phyloP scores from a whole-genome alignment of 2,888 invertebrate species.

The Amphipoea lucens region DNA sequence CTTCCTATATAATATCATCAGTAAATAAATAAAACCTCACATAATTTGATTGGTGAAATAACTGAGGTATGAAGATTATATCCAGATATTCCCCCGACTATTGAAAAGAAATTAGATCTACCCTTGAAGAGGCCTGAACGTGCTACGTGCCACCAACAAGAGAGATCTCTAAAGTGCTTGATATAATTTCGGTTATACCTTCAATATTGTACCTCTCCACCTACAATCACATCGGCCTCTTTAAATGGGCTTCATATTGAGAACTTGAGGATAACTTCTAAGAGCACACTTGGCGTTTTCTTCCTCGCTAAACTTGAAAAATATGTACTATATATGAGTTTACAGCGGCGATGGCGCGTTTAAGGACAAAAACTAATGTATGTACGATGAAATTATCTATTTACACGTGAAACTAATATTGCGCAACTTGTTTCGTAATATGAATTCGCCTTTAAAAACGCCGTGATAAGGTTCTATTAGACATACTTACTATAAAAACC shows the following conservation, averaged over 20 bases:
- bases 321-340: neutral
- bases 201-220: neutral
- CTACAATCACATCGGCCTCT: neutral
- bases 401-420: neutral
- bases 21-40: neutral
- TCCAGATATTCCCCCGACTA: conserved; percentile 12
- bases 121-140: conserved; percentile 28
- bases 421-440: neutral
- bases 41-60: neutral
- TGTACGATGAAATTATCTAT: neutral
- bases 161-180: conserved; percentile 18
- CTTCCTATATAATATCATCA: neutral
- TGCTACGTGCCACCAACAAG: conserved; percentile 19
- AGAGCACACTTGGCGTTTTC: neutral
- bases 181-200: conserved; percentile 20
- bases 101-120: conserved; percentile 41
- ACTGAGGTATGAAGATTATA: neutral
- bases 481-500: neutral
- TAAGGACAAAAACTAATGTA: too few relatives aligned
- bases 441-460: neutral
- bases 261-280: neutral
- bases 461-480: neutral
- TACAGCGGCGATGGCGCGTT: neutral
- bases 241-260: neutral
- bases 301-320: too few relatives aligned